Evolutionary conservation across 1,140 invertebrate genomes (phyloP), one percentile per base, ranked within the genome.

Genomic region (Drosophila malerkotliana): DNA sequence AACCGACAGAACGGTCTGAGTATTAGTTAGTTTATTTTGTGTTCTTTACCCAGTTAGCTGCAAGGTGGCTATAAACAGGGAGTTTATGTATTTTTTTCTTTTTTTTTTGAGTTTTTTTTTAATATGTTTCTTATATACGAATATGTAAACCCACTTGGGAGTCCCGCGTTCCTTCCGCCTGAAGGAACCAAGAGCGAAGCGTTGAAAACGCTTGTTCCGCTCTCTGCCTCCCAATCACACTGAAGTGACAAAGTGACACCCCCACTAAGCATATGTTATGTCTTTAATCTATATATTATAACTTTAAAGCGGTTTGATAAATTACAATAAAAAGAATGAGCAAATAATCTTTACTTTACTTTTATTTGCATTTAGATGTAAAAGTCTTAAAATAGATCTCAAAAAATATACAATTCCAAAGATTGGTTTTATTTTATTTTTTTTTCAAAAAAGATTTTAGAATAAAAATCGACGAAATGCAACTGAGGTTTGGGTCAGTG

Each of bases 371-470:
- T 34, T 67, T 64, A 67, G 64, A 45, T 44, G 64, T 52, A 28
- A 26, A 26, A 8, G 12, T 21, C 63, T 66, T 67, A 64, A 67
- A 64, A 32, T 67, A 67, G 30, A 45, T 66, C 10, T 67, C 63
- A 47, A 67, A 67, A 67, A 67, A 67, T 67, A 67, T 52, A 67
- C 63, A 67, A 21, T 21, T 21, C 21, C 21, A 21, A 21, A 21
- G 21, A 21, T 21, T 21, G 21, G 21, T 21, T 21, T 21, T 18
- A 18, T 18, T 18, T 18, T 18, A 1, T 3, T 21, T 21, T 21
- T 21, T 21, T 21, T 21, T 21, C 21, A 2, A 21, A 21, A 21
- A 21, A 21, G 21, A 21, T 2, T 21, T 3, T 41, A 62, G 15
- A 68, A 67, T 56, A 67, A 37, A 9, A 59, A 14, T 26, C 30